Evolutionary conservation across 1,140 invertebrate species (phyloP), one percentile per base, ranked within the genome.

Genomic region (Mizuhopecten yessoensis): DNA sequence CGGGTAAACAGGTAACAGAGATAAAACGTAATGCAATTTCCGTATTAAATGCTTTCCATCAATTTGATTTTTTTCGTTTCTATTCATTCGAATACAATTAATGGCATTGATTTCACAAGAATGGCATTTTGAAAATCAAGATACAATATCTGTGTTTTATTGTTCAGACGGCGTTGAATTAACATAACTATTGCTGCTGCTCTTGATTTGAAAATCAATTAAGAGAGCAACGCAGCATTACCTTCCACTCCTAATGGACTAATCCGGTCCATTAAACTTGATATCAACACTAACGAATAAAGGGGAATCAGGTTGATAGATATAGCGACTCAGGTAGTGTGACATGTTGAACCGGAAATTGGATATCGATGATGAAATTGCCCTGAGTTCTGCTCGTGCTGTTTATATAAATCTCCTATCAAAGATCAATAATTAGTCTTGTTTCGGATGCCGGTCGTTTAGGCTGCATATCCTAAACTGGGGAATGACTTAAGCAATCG

Each of bases 281-380:
- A 7, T n/a, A 29, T n/a, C 57, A 75, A 29, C 17, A 75, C 29
- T 75, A 29, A 23, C 57, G 17, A 29, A n/a, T 17, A n/a, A 17
- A 29, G 57, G 57, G n/a, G 29, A 75, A n/a, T 5, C 57, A 29
- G 57, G 57, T 75, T 5, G 23, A n/a, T 75, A 75, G 17, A 17
- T 1, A 45, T 20, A 45, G 17, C 17, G 42, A n/a, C n/a, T 29
- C 57, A 1, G 57, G 5, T 75, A 75, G 57, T 29, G 57, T 75
- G 57, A 75, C 57, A 75, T 75, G n/a, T 75, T 75, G 57, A 75
- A 29, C 57, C 57, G 57, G 57, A 75, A 75, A 75, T 75, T 75
- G 57, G 57, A 75, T 75, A 75, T 75, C 57, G 57, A 75, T 75
- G n/a, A 3, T 29, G n/a, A 75, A n/a, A 75, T 75, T 29, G n/a